These are phyloP conservation scores for Anaspis maculata DNA, from an alignment of 2,888 invertebrate genomes.

Conservation along the genomic window DNA sequence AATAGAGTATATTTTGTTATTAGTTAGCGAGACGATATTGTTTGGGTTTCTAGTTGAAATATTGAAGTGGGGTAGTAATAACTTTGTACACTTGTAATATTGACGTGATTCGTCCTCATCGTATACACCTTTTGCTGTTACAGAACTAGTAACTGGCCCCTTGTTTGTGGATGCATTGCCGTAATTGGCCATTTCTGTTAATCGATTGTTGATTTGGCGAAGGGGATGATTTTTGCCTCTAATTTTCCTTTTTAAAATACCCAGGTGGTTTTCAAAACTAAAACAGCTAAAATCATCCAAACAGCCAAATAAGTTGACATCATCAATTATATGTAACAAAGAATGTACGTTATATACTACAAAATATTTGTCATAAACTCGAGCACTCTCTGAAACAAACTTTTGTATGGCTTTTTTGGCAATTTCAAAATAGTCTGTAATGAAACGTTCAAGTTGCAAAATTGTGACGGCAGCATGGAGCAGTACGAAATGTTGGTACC, in stretches of 20 bases:
- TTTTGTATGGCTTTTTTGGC: conserved; percentile 1
- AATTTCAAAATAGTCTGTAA: neutral
- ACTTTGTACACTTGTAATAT: neutral
- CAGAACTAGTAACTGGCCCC: neutral
- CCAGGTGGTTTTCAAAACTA: neutral
- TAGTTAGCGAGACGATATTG: neutral
- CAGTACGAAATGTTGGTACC: neutral
- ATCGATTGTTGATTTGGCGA: neutral
- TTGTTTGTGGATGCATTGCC: too few species aligned
- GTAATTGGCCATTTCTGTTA: neutral
- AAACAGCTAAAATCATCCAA: neutral
- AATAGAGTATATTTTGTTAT: neutral
- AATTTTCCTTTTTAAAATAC: neutral
- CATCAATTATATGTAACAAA: neutral
- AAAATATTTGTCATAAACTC: conserved; percentile 3
- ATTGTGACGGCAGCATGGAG: neutral
- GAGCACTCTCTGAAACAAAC: conserved; percentile 2
- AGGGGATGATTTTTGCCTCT: neutral
- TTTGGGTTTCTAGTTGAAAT: neutral
- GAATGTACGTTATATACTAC: neutral
- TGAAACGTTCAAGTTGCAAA: neutral
- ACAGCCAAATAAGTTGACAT: neutral
- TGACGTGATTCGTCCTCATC: neutral
- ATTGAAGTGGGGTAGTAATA: neutral
- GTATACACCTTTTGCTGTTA: neutral